A percentile compares a stretch with the other conserved stretches of the same genome.
Conservation (phyloP, 2,797 vertebrate genomes). For the Propithecus perrieri region DNA sequence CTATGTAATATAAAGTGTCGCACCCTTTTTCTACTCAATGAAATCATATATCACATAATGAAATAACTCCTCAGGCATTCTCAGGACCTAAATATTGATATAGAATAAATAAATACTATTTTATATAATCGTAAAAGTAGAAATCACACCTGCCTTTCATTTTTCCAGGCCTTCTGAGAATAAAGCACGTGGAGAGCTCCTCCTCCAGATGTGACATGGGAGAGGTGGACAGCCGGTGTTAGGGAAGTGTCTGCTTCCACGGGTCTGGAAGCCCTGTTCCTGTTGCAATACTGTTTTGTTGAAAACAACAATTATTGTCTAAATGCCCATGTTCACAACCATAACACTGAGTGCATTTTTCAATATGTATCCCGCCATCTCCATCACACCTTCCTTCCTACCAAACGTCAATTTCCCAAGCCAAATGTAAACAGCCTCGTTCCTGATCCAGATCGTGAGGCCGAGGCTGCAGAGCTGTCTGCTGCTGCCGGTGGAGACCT, state of each 20-base stretch:
- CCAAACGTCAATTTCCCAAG: neutral
- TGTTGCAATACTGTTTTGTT: neutral
- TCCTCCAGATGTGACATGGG: accelerated
- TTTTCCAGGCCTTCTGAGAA: neutral
- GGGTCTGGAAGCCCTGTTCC: neutral
- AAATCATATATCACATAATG: neutral
- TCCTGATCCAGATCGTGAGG: neutral
- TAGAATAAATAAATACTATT: neutral
- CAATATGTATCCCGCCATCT: neutral
- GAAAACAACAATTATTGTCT: neutral
- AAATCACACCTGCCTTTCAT: neutral
- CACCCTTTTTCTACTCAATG: neutral
- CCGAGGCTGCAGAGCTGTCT: neutral
- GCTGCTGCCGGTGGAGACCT: accelerated
- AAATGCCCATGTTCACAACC: neutral
- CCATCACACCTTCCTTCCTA: neutral
- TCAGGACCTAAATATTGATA: neutral
- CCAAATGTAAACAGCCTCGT: accelerated
- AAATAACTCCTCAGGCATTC: neutral
- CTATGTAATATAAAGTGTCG: too few species aligned
- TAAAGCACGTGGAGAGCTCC: accelerated
- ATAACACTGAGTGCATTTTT: neutral
- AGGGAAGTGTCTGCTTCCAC: accelerated
- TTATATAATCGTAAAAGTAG: neutral
- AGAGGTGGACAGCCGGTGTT: neutral